Evolutionary conservation across 53 echinoderm and acorn worm species (phyloP).

Genomic region (Stichopus horrens): DNA sequence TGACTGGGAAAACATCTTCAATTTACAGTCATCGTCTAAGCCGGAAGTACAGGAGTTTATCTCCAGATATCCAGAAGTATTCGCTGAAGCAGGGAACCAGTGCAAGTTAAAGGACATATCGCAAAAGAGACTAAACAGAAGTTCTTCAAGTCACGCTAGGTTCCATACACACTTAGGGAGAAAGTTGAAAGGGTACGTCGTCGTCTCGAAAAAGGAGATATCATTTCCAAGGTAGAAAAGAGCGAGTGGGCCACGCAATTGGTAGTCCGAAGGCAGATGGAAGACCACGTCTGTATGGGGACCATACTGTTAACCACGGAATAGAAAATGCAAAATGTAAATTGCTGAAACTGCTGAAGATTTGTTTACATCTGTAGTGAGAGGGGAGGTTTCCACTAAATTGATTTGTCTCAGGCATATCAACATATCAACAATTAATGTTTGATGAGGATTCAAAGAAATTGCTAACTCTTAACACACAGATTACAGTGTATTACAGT

Average conservation of each 20-base stretch:
- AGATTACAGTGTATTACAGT: no score
- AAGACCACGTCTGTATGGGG: constrained; percentile 40
- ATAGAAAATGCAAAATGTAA: background rate
- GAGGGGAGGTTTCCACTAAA: constrained; percentile 44
- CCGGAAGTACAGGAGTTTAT: no score
- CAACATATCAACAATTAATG: constrained; percentile 52
- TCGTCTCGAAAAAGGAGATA: constrained; percentile 55
- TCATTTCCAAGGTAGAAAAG: constrained; percentile 60
- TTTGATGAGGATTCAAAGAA: constrained; percentile 1
- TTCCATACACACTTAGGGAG: background rate
- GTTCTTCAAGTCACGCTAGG: background rate
- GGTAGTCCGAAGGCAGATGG: constrained; percentile 46
- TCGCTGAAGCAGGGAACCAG: no score
- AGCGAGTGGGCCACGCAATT: constrained; percentile 61
- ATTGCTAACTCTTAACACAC: no score
- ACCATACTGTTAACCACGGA: constrained; percentile 51
- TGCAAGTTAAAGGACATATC: no score
- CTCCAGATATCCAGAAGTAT: no score
- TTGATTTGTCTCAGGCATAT: constrained; percentile 50
- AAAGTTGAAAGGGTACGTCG: constrained; percentile 51
- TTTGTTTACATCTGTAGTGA: constrained; percentile 49
- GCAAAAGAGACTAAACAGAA: background rate
- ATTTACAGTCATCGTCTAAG: no score
- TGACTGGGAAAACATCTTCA: no score
- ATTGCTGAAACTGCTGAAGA: constrained; percentile 28